phyloP scores from a whole-genome alignment of 2,113 vertebrate genomes.

The Tyrannus savana region DNA sequence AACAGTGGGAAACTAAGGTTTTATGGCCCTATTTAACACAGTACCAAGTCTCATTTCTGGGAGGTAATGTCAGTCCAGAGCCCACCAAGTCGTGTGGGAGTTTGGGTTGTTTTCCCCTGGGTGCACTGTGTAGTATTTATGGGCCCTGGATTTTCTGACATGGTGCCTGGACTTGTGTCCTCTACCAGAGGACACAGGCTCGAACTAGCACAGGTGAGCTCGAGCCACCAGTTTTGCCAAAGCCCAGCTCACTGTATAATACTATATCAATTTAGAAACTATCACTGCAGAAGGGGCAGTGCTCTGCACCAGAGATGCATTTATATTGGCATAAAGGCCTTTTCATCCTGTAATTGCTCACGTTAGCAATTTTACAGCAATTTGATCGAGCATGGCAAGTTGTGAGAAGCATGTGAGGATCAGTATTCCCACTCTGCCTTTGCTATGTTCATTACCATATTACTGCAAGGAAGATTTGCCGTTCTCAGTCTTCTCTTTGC shows the following conservation, averaged over 20 bases:
- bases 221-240: not conserved
- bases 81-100: not conserved
- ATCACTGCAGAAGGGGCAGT: not conserved
- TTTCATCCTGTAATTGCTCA: not conserved
- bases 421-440: not conserved
- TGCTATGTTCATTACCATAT: not conserved
- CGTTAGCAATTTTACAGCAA: not conserved
- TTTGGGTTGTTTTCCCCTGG: not conserved
- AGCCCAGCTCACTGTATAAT: not conserved
- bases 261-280: not conserved
- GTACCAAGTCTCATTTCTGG: not conserved
- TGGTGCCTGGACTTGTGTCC: not conserved
- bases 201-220: not conserved
- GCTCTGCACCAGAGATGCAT: not conserved
- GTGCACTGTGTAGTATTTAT: not conserved
- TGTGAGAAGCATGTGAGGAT: not conserved
- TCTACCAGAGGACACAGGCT: not conserved
- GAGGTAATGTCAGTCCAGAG: not conserved
- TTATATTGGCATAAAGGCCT: not conserved
- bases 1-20: not conserved
- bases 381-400: not conserved
- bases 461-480: not conserved
- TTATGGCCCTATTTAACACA: not conserved
- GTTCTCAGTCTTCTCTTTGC: not conserved
- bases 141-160: not conserved